Evolutionary conservation across 2,113 vertebrate species (phyloP).

Genomic region (Tenrec ecaudatus): DNA sequence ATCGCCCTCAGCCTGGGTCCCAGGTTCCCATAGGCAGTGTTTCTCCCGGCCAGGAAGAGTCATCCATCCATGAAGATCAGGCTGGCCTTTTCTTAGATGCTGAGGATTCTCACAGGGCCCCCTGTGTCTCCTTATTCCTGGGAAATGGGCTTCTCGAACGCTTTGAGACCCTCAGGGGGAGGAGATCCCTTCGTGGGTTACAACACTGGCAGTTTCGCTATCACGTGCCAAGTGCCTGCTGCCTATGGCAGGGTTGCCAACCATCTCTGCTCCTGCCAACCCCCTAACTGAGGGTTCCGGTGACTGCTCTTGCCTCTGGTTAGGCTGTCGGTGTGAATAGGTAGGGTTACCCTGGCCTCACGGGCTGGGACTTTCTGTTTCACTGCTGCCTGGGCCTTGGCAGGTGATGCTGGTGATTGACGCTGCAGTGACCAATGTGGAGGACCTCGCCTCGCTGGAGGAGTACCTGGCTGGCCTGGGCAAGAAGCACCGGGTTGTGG

Average conservation of each 20-base stretch:
- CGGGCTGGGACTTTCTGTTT: not conserved
- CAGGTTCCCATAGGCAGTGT: not conserved
- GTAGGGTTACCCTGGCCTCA: not conserved
- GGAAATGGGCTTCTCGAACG: not conserved
- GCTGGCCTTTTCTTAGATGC: constrained; percentile 1
- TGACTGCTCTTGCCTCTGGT: not conserved
- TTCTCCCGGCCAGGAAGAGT: not conserved
- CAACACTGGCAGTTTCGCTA: not conserved
- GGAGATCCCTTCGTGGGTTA: not conserved
- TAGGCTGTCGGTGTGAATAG: not conserved
- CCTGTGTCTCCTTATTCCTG: not conserved
- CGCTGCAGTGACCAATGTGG: constrained; percentile 93
- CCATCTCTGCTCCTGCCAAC: not conserved
- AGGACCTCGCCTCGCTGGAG: constrained; percentile 93
- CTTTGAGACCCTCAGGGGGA: constrained; percentile 14
- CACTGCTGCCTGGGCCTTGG: not conserved
- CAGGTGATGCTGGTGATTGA: constrained; percentile 98
- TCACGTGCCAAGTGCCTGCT: not conserved
- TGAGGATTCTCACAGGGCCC: not conserved
- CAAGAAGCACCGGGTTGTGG: constrained; percentile 93
- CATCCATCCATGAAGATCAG: not conserved
- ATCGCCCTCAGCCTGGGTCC: not conserved
- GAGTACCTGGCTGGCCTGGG: constrained; percentile 94
- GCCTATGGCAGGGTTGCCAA: not conserved
- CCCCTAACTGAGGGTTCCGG: not conserved